Base-by-base conservation (phyloP, 2,888 invertebrate species). In the Zaprionus bogoriensis region DNA sequence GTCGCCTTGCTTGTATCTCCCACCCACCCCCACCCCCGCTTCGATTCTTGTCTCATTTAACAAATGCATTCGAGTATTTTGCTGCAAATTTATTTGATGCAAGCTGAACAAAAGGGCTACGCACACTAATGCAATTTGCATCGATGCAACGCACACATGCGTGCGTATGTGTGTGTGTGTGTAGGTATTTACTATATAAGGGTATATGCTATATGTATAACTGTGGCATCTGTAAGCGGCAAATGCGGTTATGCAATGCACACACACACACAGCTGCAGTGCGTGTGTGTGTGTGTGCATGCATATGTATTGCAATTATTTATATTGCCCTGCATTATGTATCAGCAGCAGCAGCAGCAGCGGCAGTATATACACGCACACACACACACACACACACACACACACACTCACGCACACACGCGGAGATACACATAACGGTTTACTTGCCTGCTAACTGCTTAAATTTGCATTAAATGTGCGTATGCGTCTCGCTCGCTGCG, bases 401-500 rank as follows among this genome's bases (percentile, higher is more conserved):
- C 61, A 45, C 39, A 9, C 59, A 39, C 61, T 66, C 46, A 54
- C 52, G 50, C 54, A 48, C 44, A 45, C 50, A 41, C 65, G 52
- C 66, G 54, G 58, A 52, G 48, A 52, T 42, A 51, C 55, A 67
- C 57, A 78, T 71, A 81, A 77, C 81, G 74, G 67, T 70, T 82
- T 81, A 78, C 75, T 84, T 87, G 84, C 87, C 75, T 83, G 81
- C 84, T 77, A 86, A 84, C 87, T 83, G 87, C 87, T 83, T 83
- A 83, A 83, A 83, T 83, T 83, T 83, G 84, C 87, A 84, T 84
- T 84, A 77, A 87, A 84, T 81, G 72, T 81, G 82, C 87, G 74
- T 84, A 67, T 80, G 65, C 75, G 48, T 39, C 38, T 38, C 38
- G 7, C 38, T 32, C 22, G 23, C 22, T 28, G 12, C 23, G 17